Percentiles rank a stretch among this genome's conserved stretches.
Evolutionary conservation across 2,797 vertebrate genomes (phyloP).

Genomic region (Benthosema pterotum): DNA sequence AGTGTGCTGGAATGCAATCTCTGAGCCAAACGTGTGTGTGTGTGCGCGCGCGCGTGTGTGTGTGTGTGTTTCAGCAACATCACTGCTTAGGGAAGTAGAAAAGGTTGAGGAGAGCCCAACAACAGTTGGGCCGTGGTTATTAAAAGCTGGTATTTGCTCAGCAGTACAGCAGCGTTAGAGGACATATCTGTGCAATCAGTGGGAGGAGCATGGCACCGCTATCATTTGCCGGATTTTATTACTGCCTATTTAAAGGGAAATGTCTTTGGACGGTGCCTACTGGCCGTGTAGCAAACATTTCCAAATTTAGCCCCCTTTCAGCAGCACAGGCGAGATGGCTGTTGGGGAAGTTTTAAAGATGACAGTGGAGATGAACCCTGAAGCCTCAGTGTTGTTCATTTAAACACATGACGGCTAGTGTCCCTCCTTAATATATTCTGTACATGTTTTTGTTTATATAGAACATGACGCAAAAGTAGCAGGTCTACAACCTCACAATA

Average conservation of each 20-base stretch:
- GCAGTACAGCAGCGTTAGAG: slow-evolving; percentile 48
- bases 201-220: slow-evolving; percentile 39
- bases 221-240: slow-evolving; percentile 70
- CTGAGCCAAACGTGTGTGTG: slow-evolving; percentile 46
- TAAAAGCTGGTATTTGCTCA: slow-evolving; percentile 55
- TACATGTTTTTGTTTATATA: no score
- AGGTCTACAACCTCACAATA: no score
- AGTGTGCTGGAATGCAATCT: slow-evolving; percentile 60
- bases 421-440: no score
- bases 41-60: slow-evolving; percentile 31
- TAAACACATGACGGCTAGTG: no score
- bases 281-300: slow-evolving; percentile 33
- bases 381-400: no score
- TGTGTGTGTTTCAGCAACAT: slow-evolving; percentile 42
- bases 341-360: slow-evolving; percentile 26
- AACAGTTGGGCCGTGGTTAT: slow-evolving; percentile 43
- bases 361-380: slow-evolving; percentile 8
- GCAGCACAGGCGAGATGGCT: no score
- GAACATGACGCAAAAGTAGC: no score
- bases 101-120: slow-evolving; percentile 38
- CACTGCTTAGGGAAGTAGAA: slow-evolving; percentile 34
- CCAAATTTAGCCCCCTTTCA: slow-evolving; percentile 52
- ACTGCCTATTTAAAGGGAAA: slow-evolving; percentile 70
- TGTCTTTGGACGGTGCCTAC: slow-evolving; percentile 54
- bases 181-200: slow-evolving; percentile 55